These are phyloP conservation scores for Podotricha telesiphe DNA, from an alignment of 2,888 invertebrate genomes.

Conservation along the genomic window DNA sequence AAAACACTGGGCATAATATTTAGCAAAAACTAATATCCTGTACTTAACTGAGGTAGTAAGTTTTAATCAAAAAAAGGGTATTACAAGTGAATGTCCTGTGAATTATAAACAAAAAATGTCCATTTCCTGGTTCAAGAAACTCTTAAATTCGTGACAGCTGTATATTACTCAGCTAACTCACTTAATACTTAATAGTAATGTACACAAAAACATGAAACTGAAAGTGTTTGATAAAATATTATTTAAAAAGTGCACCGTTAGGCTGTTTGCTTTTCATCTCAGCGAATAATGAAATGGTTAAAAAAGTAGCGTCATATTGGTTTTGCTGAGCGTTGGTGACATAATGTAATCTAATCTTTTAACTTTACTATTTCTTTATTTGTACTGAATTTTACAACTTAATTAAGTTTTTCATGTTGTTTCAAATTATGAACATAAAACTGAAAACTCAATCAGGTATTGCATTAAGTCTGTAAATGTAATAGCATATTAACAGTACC, in stretches of 20 bases:
- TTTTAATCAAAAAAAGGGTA: not conserved
- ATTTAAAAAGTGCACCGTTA: not conserved
- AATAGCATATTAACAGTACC: too few species aligned
- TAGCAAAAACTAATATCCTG: not conserved
- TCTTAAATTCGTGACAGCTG: not conserved
- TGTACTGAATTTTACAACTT: not conserved
- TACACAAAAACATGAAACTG: not conserved
- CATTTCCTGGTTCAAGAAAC: conserved; percentile 9
- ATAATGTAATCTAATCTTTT: conserved; percentile 7
- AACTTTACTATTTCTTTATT: conserved; percentile 10
- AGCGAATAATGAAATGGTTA: not conserved
- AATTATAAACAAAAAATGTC: not conserved
- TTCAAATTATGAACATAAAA: not conserved
- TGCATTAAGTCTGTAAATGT: too few species aligned
- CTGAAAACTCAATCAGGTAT: not conserved
- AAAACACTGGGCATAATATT: not conserved
- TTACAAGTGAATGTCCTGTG: not conserved
- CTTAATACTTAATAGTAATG: not conserved
- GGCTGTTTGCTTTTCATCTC: not conserved
- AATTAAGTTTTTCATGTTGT: conserved; percentile 5
- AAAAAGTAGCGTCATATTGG: conserved; percentile 5
- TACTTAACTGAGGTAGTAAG: not conserved
- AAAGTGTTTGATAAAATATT: not conserved
- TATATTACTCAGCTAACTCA: not conserved
- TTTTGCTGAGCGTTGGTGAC: not conserved